Base-by-base conservation (phyloP, 2,888 invertebrate genomes). In the Metallyticus violacea region DNA sequence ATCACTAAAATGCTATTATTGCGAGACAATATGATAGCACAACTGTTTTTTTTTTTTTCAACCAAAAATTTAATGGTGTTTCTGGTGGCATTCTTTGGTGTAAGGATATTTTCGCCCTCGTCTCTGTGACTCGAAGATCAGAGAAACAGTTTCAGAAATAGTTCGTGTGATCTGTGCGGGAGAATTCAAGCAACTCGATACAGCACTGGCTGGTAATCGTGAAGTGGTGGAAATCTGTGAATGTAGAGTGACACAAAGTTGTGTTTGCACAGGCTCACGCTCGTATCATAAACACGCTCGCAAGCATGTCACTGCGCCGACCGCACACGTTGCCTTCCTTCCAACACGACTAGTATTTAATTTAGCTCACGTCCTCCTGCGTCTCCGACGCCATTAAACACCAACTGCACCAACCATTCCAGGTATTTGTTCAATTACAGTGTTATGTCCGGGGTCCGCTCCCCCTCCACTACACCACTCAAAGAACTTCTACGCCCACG, bases 341-440 rank as follows among this genome's bases (percentile, higher is more conserved):
- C 28, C 80, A 9, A 29, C 22, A 15, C 28, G 22, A 22, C 28
- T 6, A 28, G 27, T 6, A 29, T 80, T 77, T 77, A 81, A 83
- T 83, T 77, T 77, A 83, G 77, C 6, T 83, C 6, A n/a, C 77
- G 83, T 83, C 83, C 77, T 0, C 9, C 83, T n/a, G 76, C 27
- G 77, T 26, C 77, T 15, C 83, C 26, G 26, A 77, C 2, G 15
- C 83, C 83, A 83, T 83, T 28, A 83, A 83, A 22, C 83, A 76
- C 22, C 83, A n/a, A 77, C 83, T 83, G 77, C 81, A 30, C 29
- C 22, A 77, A 26, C 77, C 26, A 26, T 29, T 40, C n/a, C 81
- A 81, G 81, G 62, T 25, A 81, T 62, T 81, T 81, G 26, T 81
- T 81, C 81, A 62, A 81, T 81, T 81, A 81, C 80, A 80, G 29